phyloP scores from a whole-genome alignment of 2,797 vertebrate species.

The Cossypha polioptera region DNA sequence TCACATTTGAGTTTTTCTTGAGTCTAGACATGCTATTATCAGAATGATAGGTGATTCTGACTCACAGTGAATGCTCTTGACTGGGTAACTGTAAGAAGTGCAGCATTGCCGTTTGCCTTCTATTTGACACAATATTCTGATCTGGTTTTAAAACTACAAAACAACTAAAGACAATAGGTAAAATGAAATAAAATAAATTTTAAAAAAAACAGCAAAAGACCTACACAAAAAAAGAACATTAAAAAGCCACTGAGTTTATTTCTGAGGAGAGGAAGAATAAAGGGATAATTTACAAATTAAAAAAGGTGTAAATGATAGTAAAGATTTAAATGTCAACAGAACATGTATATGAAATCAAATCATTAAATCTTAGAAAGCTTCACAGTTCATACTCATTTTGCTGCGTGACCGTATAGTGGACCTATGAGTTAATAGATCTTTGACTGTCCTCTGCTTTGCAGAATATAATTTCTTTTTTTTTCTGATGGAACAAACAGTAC shows the following conservation, averaged over 20 bases:
- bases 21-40: background rate
- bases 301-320: background rate
- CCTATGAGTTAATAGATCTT: background rate
- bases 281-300: background rate
- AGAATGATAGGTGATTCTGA: background rate
- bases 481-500: background rate
- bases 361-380: background rate
- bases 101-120: background rate
- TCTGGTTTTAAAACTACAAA: background rate
- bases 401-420: background rate
- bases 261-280: background rate
- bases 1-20: slow-evolving; percentile 9
- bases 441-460: background rate
- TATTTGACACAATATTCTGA: background rate
- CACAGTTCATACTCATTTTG: background rate
- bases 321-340: background rate
- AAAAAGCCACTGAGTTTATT: background rate
- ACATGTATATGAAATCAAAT: background rate
- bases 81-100: background rate
- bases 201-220: fast-evolving
- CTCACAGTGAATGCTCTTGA: background rate
- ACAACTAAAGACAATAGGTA: background rate
- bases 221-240: background rate
- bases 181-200: background rate
- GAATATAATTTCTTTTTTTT: background rate